phyloP scores from a whole-genome alignment of 2,113 vertebrate species.

The Pelvicachromis taeniatus region DNA sequence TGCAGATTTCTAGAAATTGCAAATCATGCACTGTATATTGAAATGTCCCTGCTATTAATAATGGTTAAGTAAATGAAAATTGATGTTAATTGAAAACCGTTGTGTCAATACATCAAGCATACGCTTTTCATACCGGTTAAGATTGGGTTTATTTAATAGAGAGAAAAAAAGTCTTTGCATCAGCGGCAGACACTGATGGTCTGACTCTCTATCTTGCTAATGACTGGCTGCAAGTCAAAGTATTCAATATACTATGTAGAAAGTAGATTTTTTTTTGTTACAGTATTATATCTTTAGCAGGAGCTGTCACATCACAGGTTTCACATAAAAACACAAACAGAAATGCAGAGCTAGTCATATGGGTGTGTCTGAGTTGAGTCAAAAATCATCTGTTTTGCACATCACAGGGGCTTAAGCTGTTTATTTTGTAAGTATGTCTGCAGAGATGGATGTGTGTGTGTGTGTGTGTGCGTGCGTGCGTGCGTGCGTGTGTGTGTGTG shows the following conservation, averaged over 20 bases:
- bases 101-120: background rate
- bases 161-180: background rate
- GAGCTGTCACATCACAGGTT: background rate
- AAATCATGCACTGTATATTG: background rate
- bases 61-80: background rate
- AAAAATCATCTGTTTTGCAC: conserved; percentile 61
- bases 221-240: background rate
- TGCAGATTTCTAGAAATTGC: background rate
- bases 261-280: background rate
- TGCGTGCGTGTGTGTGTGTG: background rate
- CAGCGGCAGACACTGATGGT: background rate
- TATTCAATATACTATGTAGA: background rate
- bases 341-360: conserved; percentile 53
- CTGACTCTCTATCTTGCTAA: background rate
- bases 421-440: conserved; percentile 63
- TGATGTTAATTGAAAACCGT: background rate
- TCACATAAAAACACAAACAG: background rate
- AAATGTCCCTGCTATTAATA: background rate
- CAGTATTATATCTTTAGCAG: background rate
- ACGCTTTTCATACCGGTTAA: background rate
- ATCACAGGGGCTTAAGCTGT: conserved; percentile 65
- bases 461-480: background rate
- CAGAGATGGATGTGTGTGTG: conserved; percentile 26
- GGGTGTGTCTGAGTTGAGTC: conserved; percentile 10
- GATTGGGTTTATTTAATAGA: background rate